Evolutionary conservation across 2,113 vertebrate species (phyloP).

Genomic region (Ondatra zibethicus): DNA sequence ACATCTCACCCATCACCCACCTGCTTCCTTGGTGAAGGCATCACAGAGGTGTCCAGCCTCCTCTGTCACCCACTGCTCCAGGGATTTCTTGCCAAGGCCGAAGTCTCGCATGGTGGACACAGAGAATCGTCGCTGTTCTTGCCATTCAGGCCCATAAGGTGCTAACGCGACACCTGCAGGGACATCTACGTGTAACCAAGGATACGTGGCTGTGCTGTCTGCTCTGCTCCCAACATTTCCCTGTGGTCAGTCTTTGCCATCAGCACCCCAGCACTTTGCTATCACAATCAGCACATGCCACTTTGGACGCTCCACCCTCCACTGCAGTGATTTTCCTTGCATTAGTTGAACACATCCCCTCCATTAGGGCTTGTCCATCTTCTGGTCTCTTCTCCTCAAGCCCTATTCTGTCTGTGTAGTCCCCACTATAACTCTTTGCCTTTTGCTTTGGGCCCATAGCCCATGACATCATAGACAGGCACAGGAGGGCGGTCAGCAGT

Average conservation of each 20-base stretch:
- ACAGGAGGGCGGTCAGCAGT: conserved; percentile 78
- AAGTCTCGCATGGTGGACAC: not conserved
- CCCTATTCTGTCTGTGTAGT: rapidly evolving
- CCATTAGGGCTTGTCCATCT: not conserved
- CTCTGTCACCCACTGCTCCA: not conserved
- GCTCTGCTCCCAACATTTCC: not conserved
- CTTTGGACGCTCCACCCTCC: no score
- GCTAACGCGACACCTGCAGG: not conserved
- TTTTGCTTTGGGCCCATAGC: not conserved
- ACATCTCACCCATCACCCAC: not conserved
- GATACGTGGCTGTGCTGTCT: not conserved
- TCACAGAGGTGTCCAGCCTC: not conserved
- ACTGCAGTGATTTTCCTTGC: no score
- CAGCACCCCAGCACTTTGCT: not conserved
- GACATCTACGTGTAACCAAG: not conserved
- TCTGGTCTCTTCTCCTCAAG: not conserved
- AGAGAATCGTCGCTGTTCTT: not conserved
- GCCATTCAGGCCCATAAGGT: not conserved
- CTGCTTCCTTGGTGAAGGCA: not conserved
- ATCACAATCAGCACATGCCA: no score
- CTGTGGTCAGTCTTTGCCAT: not conserved
- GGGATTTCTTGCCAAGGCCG: not conserved
- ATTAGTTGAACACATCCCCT: no score
- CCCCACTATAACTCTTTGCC: conserved; percentile 61
- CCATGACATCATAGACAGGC: not conserved